These are phyloP conservation scores for Vireo altiloquus DNA, from an alignment of 2,113 vertebrate genomes.

Conservation along the genomic window DNA sequence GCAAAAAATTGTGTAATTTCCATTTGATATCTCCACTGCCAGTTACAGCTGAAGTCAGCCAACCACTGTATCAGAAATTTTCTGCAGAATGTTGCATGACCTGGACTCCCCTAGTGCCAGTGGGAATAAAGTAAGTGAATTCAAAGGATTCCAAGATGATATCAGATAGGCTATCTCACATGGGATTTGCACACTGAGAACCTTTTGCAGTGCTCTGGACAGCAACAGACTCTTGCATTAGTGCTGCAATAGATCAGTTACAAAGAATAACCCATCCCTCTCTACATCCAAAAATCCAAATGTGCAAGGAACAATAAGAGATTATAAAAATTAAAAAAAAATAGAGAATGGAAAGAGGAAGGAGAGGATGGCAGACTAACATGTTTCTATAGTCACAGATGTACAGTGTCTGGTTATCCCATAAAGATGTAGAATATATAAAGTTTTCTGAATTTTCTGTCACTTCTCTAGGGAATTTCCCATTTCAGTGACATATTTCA, in stretches of 20 bases:
- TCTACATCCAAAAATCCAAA: neutral
- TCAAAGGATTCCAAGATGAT: neutral
- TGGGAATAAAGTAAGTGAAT: neutral
- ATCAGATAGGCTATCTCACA: neutral
- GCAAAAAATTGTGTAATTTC: neutral
- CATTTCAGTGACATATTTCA: neutral
- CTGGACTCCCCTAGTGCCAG: neutral
- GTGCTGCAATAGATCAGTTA: neutral
- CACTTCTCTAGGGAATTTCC: neutral
- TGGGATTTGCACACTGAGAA: neutral
- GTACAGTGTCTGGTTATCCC: neutral
- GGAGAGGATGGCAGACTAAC: accelerated
- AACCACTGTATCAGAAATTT: neutral
- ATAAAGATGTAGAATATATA: neutral
- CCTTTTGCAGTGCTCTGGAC: neutral
- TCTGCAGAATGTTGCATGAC: neutral
- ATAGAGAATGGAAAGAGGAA: neutral
- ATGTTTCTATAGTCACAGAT: neutral
- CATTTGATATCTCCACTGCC: neutral
- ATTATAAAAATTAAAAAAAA: neutral
- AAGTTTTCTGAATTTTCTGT: neutral
- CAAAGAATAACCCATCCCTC: neutral
- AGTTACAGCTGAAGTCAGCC: neutral
- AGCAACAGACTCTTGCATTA: no score
- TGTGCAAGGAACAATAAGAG: neutral